Evolutionary conservation across 2,888 invertebrate species (phyloP), one percentile per base, ranked within the genome.

Genomic region (Adela reaumurella): DNA sequence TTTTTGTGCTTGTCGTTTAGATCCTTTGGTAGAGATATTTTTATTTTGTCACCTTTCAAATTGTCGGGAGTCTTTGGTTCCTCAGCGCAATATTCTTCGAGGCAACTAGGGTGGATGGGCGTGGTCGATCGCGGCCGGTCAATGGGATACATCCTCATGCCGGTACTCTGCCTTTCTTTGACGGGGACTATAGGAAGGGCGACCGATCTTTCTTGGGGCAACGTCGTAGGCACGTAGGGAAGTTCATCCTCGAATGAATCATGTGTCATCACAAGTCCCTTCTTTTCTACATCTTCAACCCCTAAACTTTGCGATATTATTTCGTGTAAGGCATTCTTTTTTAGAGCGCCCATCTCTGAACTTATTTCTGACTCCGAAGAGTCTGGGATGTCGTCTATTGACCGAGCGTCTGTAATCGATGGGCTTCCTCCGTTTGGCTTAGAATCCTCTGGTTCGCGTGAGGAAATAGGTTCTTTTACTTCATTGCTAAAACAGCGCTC

Each of bases 161-260:
- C 84, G 63, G 79, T 74, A 17, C 76, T 74, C 46, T 74, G 73
- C 46, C 89, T 80, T 62, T 89, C 87, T 61, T 87, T 87, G 8
- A 92, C 85, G 19, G 94, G 92, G 54, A 93, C 83, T 60, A 94
- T 86, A 17, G 92, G 88, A 55, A 92, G 74, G 19, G 89, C 92
- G 53, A 89, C 84, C 16, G 92, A 88, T 54, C 93, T 85, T 72
- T 94, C 94, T 64, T 86, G 82, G 17, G 94, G 94, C 62, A 94
- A 73, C 49, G 93, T 94, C n/a, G 94, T 93, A 50, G 94, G 93
- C 61, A 94, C 86, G 65, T 92, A 93, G 2, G 94, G 94, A 61
- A 94, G 77, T 69, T 92, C 91, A 59, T 89, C 89, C 60, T 92
- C 92, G 62, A 91, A 89, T 41, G 92, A 92, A 63, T 92, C 92